Conservation (phyloP, 1,140 invertebrate species). For the Megalonaias nervosa region DNA sequence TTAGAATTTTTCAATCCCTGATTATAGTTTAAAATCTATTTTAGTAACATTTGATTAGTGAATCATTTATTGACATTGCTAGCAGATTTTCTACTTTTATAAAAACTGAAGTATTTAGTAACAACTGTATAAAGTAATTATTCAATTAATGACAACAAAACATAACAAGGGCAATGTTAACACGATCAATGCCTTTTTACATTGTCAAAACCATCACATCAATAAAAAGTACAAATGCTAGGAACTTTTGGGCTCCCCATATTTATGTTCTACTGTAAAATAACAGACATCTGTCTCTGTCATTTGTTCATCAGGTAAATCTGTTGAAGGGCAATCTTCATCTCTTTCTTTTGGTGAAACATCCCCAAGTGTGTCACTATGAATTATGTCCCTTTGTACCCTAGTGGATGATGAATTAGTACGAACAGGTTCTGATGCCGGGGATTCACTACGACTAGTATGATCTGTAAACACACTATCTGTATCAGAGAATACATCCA, state of each 20-base stretch:
- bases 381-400: slow-evolving; percentile 57
- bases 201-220: too few relatives aligned
- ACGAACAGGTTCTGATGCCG: slow-evolving; percentile 63
- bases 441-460: slow-evolving; percentile 64
- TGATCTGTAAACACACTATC: slow-evolving; percentile 65
- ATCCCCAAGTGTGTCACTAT: slow-evolving; percentile 62
- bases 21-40: too few relatives aligned
- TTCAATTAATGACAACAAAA: too few relatives aligned
- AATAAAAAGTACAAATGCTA: slow-evolving; percentile 34
- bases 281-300: slow-evolving; percentile 50
- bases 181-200: too few relatives aligned
- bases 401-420: slow-evolving; percentile 45
- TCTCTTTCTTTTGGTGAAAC: slow-evolving; percentile 33
- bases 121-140: too few relatives aligned
- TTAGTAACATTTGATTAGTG: too few relatives aligned
- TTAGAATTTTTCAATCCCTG: too few relatives aligned
- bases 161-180: too few relatives aligned
- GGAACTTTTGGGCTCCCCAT: slow-evolving; percentile 48
- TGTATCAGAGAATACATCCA: slow-evolving; percentile 61
- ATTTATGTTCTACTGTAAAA: slow-evolving; percentile 59
- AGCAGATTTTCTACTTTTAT: too few relatives aligned
- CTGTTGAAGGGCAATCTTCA: slow-evolving; percentile 30
- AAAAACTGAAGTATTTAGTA: too few relatives aligned
- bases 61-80: too few relatives aligned
- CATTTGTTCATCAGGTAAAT: slow-evolving; percentile 46